Base-by-base conservation (phyloP, 1,140 invertebrate genomes). In the Luehdorfia chinensis region DNA sequence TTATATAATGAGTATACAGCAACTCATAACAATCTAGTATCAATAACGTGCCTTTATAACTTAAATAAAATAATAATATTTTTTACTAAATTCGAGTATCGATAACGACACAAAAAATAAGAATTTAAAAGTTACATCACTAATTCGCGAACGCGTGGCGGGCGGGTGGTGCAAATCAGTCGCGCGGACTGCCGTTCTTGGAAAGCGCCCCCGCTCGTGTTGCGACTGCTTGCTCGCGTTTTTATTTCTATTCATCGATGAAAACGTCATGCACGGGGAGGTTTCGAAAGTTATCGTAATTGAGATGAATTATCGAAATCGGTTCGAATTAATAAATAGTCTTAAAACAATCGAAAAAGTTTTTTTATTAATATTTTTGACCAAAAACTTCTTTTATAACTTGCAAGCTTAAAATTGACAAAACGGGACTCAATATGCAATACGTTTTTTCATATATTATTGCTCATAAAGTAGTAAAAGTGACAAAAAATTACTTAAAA, bases 101-200 rank as follows among this genome's bases (percentile, higher is more conserved):
- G n/a, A n/a, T n/a, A n/a, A n/a, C n/a, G n/a, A n/a, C n/a, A n/a
- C 65, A 70, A 64, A 62, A 57, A 51, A 47, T 50, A 59, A 34
- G 44, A 57, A 43, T 33, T 25, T 23, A 30, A 19, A 25, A 14
- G 27, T 37, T 8, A 57, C 79, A 76, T 58, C 77, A 59, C 77
- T 80, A 74, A 56, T 31, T 36, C 57, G 76, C 75, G 77, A 75
- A 69, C 75, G 61, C 71, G 74, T 63, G 68, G 66, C 66, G 65
- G n/a, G 68, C 75, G 71, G 76, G 79, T 75, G 79, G 79, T 62
- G 79, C 81, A 74, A 78, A 75, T 80, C 81, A 84, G 66, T 81
- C 81, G 77, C 81, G 81, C 77, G 79, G 64, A 84, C 77, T 81
- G 69, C 79, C 79, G 72, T 71, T 76, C 75, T 80, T 80, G 55